Evolutionary conservation across 2,888 invertebrate species (phyloP).

Genomic region (Rotaria socialis): DNA sequence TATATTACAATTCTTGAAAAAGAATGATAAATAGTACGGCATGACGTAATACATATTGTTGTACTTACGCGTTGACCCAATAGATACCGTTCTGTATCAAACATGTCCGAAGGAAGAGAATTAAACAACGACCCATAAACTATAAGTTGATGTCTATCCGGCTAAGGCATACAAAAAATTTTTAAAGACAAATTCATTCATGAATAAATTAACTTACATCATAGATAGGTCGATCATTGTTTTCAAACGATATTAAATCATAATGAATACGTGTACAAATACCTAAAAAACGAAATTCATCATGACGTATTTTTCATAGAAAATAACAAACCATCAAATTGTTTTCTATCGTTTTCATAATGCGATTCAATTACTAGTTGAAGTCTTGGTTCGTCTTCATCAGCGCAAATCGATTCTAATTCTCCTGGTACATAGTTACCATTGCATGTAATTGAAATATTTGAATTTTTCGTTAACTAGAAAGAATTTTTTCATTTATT

Average conservation of each 20-base stretch:
- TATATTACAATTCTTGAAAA: background rate
- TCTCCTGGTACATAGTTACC: background rate
- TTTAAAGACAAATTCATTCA: background rate
- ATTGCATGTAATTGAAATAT: background rate
- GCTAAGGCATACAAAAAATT: background rate
- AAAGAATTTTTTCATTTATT: background rate
- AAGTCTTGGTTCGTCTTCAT: background rate
- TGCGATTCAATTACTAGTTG: background rate
- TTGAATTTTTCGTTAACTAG: background rate
- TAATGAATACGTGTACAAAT: background rate
- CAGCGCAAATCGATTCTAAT: background rate
- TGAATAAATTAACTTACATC: background rate
- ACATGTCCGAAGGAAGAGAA: background rate
- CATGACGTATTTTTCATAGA: no score
- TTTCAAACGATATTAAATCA: background rate
- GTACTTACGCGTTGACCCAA: background rate
- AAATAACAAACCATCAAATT: background rate
- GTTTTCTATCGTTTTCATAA: background rate
- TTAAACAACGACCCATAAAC: background rate
- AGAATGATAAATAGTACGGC: no score
- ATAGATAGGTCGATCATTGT: background rate
- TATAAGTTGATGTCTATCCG: background rate
- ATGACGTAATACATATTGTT: background rate
- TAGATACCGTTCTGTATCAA: background rate
- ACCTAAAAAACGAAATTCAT: background rate